Base-by-base conservation (phyloP, 1,140 invertebrate species). In the Agraylea sexmaculata region DNA sequence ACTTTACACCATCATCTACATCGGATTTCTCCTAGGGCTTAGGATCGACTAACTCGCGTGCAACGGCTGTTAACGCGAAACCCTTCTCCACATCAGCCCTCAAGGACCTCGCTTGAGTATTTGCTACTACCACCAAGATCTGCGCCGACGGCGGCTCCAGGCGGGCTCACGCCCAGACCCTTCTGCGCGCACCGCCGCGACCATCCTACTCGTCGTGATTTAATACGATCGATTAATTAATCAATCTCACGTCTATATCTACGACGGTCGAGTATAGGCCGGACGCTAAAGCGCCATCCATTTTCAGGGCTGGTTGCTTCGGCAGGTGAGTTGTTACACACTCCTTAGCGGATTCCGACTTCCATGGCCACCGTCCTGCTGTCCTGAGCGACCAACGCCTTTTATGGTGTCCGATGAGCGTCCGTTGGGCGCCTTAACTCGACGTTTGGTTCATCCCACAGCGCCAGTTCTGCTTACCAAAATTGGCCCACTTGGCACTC, bases 391-490 rank as follows among this genome's bases (percentile, higher is more conserved):
- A 83, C 77, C 73, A 84, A 84, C 78, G 71, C 77, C 78, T 82
- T 85, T 86, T 69, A 73, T 82, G 77, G 80, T 75, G 63, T 83
- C 79, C 49, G 49, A 56, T 60, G 53, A 60, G 58, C 57, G 56
- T 60, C 53, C 55, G 67, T 78, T 71, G 50, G 73, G 74, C 75
- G 66, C 75, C 68, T 72, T 78, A 79, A 77, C 76, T 70, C 70
- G 56, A 68, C 75, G 72, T 80, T 78, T 70, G 74, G 77, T 81
- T 80, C 78, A 82, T 84, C 80, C 77, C 78, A 72, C 82, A 85
- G 69, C 83, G 77, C 80, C 80, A 85, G 81, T 86, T 85, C 82
- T 85, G 80, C 80, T 85, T 83, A 85, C 82, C 80, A 83, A 85
- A 85, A 84, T 69, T 84, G 81, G 80, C 80, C 78, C 80, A 83